A percentile compares a stretch with the other conserved stretches of the same genome.
These are phyloP conservation scores for Petaurus breviceps DNA, from an alignment of 2,113 vertebrate genomes.

Conservation along the genomic window DNA sequence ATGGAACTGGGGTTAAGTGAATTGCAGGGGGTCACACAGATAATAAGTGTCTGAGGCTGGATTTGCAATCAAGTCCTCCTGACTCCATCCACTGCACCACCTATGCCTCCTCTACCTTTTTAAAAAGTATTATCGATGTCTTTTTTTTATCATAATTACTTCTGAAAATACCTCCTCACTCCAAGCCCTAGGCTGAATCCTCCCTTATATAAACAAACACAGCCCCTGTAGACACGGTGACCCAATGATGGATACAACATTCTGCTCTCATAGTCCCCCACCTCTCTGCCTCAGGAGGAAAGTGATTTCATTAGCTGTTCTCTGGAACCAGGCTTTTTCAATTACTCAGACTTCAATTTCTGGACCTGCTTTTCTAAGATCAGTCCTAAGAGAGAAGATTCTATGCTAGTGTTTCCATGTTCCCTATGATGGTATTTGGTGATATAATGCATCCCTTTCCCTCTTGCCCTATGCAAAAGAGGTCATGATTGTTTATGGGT, in stretches of 20 bases:
- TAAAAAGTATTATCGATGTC: background rate
- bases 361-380: background rate
- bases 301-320: background rate
- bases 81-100: too few species aligned
- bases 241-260: background rate
- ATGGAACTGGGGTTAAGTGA: too few species aligned
- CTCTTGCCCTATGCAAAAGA: background rate
- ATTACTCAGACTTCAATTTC: background rate
- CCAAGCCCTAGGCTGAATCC: background rate
- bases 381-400: background rate
- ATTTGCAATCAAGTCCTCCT: too few species aligned
- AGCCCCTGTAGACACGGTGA: background rate
- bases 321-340: background rate
- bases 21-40: too few species aligned
- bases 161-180: background rate
- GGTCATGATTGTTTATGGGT: background rate
- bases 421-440: background rate
- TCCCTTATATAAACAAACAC: background rate
- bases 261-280: background rate
- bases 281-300: background rate
- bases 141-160: background rate
- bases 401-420: rapidly evolving
- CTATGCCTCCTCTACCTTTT: too few species aligned
- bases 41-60: too few species aligned
- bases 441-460: background rate